These are phyloP conservation scores for Turritopsis rubra DNA, from an alignment of 30 jellyfish, hydroid and myxozoan species.

Conservation along the genomic window DNA sequence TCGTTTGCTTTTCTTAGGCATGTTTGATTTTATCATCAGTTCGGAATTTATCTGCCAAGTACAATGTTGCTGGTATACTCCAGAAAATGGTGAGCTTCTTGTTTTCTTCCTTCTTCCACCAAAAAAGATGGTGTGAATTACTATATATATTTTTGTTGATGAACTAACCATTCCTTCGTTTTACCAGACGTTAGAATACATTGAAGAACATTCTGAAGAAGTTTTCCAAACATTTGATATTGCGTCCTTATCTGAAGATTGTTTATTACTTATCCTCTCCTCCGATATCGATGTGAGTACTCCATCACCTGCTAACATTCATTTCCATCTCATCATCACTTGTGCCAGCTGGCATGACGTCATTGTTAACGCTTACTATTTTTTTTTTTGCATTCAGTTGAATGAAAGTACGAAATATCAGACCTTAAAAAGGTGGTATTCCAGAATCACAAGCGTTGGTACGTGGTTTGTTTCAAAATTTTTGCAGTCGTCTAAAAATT, in stretches of 20 bases:
- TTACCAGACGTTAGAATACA: slow-evolving; percentile 53
- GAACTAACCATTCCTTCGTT: neutral
- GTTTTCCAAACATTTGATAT: slow-evolving; percentile 66
- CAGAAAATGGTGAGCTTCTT: slow-evolving; percentile 47
- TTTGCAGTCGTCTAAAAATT: neutral
- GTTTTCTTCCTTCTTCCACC: neutral
- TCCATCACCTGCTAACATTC: neutral
- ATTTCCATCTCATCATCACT: neutral
- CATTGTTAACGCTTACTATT: neutral
- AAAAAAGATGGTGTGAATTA: neutral
- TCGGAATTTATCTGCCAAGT: slow-evolving; percentile 47
- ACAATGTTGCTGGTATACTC: slow-evolving; percentile 45
- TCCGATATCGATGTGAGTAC: slow-evolving; percentile 24
- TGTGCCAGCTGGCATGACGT: neutral
- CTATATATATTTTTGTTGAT: no score
- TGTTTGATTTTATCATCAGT: slow-evolving; percentile 81
- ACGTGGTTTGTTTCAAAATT: neutral
- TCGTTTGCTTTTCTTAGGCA: slow-evolving; percentile 42
- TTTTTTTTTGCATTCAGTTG: slow-evolving; percentile 3
- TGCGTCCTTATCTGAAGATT: slow-evolving; percentile 87
- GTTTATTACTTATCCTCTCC: slow-evolving; percentile 55
- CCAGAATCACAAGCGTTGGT: slow-evolving; percentile 12
- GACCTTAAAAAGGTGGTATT: slow-evolving; percentile 16
- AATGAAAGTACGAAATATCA: slow-evolving; percentile 14
- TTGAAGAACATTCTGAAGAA: slow-evolving; percentile 41